These are phyloP conservation scores for Cremastinae sp. DNA, from an alignment of 2,888 invertebrate species.

Conservation along the genomic window DNA sequence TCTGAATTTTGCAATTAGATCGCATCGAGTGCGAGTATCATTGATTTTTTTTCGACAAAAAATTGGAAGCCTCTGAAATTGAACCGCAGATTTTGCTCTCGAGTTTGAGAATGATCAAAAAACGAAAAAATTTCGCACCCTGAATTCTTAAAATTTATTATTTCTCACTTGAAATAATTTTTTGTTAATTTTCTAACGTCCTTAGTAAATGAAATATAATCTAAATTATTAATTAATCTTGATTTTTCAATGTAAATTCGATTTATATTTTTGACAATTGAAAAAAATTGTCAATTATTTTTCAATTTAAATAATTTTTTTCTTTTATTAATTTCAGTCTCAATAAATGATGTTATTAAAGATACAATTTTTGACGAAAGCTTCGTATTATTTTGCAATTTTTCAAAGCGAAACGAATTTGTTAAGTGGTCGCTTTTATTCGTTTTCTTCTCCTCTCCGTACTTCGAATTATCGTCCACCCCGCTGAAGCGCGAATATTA, in stretches of 20 bases:
- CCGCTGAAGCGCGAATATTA: slow-evolving; percentile 40
- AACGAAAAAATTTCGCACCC: neutral
- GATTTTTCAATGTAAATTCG: no score
- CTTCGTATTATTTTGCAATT: slow-evolving; percentile 33
- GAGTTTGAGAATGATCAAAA: neutral
- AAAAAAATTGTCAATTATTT: no score
- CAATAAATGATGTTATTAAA: neutral
- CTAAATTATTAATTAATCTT: no score
- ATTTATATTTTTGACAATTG: no score
- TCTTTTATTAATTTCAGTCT: slow-evolving; percentile 8
- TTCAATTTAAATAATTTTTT: no score
- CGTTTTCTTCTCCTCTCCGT: neutral
- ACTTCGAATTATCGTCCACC: neutral
- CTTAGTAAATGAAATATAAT: no score
- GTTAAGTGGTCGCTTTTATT: slow-evolving; percentile 5
- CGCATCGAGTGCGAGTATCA: slow-evolving; percentile 34
- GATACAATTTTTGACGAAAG: neutral
- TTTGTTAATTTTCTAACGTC: neutral
- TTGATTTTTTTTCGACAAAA: slow-evolving; percentile 15
- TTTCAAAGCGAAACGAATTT: slow-evolving; percentile 11
- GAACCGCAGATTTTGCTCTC: slow-evolving; percentile 8
- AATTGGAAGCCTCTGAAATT: neutral
- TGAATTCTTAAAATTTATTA: neutral
- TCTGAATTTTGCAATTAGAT: slow-evolving; percentile 28
- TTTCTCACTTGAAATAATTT: slow-evolving; percentile 1